These are phyloP conservation scores for Salpingus planirostris DNA, from an alignment of 2,888 invertebrate genomes.

Conservation along the genomic window DNA sequence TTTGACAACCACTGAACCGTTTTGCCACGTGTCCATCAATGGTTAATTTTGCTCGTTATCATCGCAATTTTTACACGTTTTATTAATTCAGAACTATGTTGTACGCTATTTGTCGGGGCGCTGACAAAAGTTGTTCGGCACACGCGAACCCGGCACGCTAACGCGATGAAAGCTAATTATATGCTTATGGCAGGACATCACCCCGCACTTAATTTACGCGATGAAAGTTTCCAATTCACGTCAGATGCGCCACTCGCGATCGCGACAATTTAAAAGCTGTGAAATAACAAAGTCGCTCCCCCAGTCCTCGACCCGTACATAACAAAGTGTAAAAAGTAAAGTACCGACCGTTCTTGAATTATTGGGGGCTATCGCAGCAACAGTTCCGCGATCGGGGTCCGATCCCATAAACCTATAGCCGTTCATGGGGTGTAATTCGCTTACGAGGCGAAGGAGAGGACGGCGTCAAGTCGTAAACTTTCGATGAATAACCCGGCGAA, in stretches of 20 bases:
- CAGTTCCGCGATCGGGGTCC: neutral
- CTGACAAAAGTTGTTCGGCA: slow-evolving; percentile 7
- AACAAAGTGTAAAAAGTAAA: too few relatives aligned
- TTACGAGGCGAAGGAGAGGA: neutral
- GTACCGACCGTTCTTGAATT: too few relatives aligned
- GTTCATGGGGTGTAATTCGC: neutral
- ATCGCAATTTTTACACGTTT: slow-evolving; percentile 13
- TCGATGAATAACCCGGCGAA: neutral
- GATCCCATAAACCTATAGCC: neutral
- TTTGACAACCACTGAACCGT: too few relatives aligned
- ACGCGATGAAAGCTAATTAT: slow-evolving; percentile 12
- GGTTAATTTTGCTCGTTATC: too few relatives aligned
- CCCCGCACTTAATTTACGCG: neutral
- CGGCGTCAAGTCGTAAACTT: neutral
- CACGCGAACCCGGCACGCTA: slow-evolving; percentile 12
- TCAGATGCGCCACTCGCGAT: too few relatives aligned
- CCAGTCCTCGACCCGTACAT: too few relatives aligned
- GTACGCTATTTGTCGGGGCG: slow-evolving; percentile 4
- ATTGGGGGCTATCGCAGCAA: too few relatives aligned
- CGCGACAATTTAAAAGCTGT: too few relatives aligned
- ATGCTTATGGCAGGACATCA: slow-evolving; percentile 1
- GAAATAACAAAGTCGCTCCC: too few relatives aligned
- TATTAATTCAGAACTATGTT: slow-evolving; percentile 13
- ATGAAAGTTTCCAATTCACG: neutral
- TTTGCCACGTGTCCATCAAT: too few relatives aligned